A percentile compares a stretch with the other conserved stretches of the same genome.
Conservation (phyloP, 2,888 invertebrate species). For the Rhamphomyia laevipes region DNA sequence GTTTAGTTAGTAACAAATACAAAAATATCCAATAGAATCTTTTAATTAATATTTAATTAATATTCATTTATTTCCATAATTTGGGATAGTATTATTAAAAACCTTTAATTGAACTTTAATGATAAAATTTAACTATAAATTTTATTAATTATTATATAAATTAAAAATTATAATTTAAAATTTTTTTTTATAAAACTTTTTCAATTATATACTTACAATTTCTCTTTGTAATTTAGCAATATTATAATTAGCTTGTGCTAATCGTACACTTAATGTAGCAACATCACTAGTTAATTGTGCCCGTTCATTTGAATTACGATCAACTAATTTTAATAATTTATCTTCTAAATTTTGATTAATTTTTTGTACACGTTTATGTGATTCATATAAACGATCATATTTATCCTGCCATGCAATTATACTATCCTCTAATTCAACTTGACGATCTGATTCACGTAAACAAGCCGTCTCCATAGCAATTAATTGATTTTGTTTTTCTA, state of each 20-base stretch:
- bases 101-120: constrained; percentile 7
- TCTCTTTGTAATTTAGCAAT: constrained; percentile 73
- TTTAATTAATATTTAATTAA: no score
- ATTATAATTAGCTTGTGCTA: constrained; percentile 75
- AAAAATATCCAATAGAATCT: no score
- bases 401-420: constrained; percentile 82
- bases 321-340: constrained; percentile 82
- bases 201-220: constrained; percentile 49
- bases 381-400: constrained; percentile 84
- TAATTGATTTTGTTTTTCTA: constrained; percentile 73
- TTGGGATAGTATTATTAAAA: no score
- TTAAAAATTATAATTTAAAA: no score
- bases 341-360: constrained; percentile 92
- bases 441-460: constrained; percentile 64
- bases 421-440: constrained; percentile 71
- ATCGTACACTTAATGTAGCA: constrained; percentile 66
- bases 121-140: no score
- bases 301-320: constrained; percentile 84
- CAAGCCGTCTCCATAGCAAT: constrained; percentile 79
- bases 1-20: no score
- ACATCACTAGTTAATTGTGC: constrained; percentile 76
- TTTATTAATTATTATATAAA: no score
- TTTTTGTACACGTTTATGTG: constrained; percentile 85
- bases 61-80: no score
- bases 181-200: no score